phyloP scores from a whole-genome alignment of 2,888 invertebrate genomes.

The Troides aeacus region DNA sequence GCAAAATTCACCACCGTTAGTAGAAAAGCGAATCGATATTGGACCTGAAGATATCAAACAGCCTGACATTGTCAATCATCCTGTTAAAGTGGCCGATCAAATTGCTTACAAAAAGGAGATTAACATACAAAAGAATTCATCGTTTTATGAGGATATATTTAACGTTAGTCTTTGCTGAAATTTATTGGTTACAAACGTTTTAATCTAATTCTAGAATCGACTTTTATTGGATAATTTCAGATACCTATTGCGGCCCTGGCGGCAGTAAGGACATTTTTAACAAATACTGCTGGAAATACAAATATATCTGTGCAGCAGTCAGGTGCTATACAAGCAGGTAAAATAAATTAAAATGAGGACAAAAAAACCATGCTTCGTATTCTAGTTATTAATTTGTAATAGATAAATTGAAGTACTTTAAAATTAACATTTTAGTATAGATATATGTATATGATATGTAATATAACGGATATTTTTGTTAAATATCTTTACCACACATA shows the following conservation, averaged over 20 bases:
- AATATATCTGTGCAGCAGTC: constrained; percentile 67
- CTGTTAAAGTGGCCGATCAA: constrained; percentile 34
- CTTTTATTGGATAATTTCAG: constrained; percentile 58
- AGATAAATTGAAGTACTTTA: too few species aligned
- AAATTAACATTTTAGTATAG: too few species aligned
- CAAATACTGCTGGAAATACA: constrained; percentile 71
- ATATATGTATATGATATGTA: too few species aligned
- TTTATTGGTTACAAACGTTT: background rate
- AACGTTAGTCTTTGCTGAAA: constrained; percentile 71
- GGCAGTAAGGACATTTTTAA: constrained; percentile 82
- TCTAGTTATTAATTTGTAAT: too few species aligned
- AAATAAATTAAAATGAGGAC: background rate
- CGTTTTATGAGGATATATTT: constrained; percentile 82
- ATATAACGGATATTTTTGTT: too few species aligned
- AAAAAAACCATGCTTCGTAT: too few species aligned
- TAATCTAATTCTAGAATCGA: background rate
- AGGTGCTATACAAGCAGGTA: constrained; percentile 62
- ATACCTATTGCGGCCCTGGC: constrained; percentile 83
- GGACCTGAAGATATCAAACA: constrained; percentile 46
- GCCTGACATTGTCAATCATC: constrained; percentile 38
- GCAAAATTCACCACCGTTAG: constrained; percentile 41
- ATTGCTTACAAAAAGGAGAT: constrained; percentile 53
- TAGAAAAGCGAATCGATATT: constrained; percentile 61
- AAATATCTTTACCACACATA: too few species aligned
- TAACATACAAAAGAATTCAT: constrained; percentile 56